Evolutionary conservation across 2,113 vertebrate genomes (phyloP).

Genomic region (Microcebus jonahi): DNA sequence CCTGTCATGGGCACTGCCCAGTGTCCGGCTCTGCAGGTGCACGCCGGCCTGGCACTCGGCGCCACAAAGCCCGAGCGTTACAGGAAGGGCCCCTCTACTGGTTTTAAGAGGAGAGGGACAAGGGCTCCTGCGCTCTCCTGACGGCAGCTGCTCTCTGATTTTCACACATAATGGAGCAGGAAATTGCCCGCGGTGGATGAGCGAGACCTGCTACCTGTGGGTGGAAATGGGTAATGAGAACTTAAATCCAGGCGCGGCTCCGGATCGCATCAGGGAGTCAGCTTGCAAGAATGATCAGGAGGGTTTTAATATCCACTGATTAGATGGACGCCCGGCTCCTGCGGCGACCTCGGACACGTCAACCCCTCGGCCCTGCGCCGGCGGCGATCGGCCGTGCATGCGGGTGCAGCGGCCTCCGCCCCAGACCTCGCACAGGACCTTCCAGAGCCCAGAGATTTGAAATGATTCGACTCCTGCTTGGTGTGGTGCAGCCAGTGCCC

Average conservation of each 20-base stretch:
- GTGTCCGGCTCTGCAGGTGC: fast-evolving
- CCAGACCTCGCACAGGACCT: neutral
- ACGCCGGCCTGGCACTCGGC: neutral
- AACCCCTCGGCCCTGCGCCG: neutral
- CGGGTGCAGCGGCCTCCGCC: constrained; percentile 7
- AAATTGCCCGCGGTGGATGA: neutral
- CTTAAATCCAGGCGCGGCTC: neutral
- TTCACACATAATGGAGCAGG: constrained; percentile 51
- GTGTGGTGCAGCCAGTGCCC: neutral
- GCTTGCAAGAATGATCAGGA: constrained; percentile 69
- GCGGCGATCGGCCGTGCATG: neutral
- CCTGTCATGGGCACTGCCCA: neutral
- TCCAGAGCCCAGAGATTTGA: constrained; percentile 36
- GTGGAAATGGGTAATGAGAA: constrained; percentile 51
- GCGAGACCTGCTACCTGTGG: constrained; percentile 30
- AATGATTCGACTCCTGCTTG: constrained; percentile 16
- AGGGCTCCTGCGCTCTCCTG: constrained; percentile 26
- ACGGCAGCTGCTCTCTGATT: fast-evolving
- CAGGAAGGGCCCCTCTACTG: neutral
- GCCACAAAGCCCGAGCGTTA: neutral
- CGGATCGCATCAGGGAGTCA: neutral
- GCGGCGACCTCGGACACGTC: constrained; percentile 52
- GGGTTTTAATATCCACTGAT: constrained; percentile 48
- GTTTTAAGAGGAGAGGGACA: constrained; percentile 43
- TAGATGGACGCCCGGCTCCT: constrained; percentile 53